phyloP scores from a whole-genome alignment of 2,888 invertebrate species.

The Tricholauxania praeusta region DNA sequence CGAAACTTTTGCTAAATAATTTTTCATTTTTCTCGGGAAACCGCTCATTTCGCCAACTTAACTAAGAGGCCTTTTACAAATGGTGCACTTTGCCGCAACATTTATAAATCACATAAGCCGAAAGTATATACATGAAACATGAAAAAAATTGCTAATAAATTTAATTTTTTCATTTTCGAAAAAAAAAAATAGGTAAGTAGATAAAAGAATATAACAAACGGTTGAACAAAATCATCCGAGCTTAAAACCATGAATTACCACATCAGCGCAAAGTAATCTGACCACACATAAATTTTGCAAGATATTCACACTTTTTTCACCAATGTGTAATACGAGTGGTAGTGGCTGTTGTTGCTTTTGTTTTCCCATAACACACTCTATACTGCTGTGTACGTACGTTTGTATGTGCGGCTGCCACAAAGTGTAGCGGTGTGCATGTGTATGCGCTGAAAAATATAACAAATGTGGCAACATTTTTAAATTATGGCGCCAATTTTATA shows the following conservation, averaged over 20 bases:
- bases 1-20: too few species aligned
- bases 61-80: background rate
- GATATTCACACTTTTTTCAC: conserved; percentile 41
- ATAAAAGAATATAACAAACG: background rate
- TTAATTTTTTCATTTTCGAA: background rate
- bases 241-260: conserved; percentile 54
- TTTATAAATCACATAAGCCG: conserved; percentile 1
- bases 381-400: background rate
- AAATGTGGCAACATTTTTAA: conserved; percentile 56
- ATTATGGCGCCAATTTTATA: conserved; percentile 23
- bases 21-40: too few species aligned
- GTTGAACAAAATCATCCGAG: conserved; percentile 42
- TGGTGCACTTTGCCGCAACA: background rate
- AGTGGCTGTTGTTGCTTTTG: background rate
- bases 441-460: conserved; percentile 45
- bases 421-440: too few species aligned
- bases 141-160: background rate
- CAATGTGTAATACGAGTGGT: background rate
- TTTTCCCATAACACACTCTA: background rate
- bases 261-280: conserved; percentile 56
- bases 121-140: background rate
- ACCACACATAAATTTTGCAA: conserved; percentile 59
- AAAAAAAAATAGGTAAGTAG: background rate
- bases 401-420: background rate
- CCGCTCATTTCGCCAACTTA: too few species aligned